phyloP scores from a whole-genome alignment of 37 sponge, comb jelly and placozoan species.

The Corticium candelabrum region DNA sequence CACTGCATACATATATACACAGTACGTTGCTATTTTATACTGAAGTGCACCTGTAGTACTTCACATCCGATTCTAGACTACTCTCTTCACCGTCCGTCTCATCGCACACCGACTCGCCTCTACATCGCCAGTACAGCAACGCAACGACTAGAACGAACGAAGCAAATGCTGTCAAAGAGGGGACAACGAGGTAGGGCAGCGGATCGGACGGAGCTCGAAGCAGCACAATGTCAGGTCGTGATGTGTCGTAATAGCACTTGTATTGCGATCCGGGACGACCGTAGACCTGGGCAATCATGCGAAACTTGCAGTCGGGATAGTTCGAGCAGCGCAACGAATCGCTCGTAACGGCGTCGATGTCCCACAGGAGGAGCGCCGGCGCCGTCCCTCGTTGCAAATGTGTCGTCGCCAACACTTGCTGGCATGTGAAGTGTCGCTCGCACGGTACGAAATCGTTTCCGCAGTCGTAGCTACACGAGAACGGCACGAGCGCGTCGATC shows the following conservation, averaged over 20 bases:
- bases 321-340: too few relatives aligned
- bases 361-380: not conserved
- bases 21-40: too few relatives aligned
- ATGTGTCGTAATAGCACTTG: not conserved
- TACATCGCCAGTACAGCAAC: too few relatives aligned
- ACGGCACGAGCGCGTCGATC: not conserved
- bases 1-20: too few relatives aligned
- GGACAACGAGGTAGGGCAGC: not conserved
- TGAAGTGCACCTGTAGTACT: too few relatives aligned
- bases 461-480: not conserved
- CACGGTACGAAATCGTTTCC: not conserved
- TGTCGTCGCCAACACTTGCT: not conserved
- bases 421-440: not conserved
- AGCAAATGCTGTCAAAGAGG: too few relatives aligned
- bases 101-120: too few relatives aligned
- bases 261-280: not conserved
- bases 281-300: not conserved
- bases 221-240: not conserved
- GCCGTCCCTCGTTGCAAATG: not conserved
- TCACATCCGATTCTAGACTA: too few relatives aligned
- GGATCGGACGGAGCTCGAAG: not conserved
- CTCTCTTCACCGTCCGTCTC: too few relatives aligned
- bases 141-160: too few relatives aligned
- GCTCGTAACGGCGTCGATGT: not conserved
- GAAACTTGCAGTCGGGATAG: not conserved